phyloP scores from a whole-genome alignment of 2,888 invertebrate species.

The Coremacera marginata region DNA sequence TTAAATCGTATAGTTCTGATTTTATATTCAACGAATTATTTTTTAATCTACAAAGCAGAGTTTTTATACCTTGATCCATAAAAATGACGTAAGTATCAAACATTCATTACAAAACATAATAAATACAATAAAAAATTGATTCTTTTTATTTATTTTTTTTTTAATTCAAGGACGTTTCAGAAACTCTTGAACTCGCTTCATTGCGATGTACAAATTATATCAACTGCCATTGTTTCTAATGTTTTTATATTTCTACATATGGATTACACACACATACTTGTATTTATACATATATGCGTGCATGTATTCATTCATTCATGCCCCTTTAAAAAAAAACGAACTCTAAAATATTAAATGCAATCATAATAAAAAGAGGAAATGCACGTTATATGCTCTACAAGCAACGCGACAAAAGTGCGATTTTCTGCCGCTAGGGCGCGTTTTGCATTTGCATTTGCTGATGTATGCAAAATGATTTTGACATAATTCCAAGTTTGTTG shows the following conservation, averaged over 20 bases:
- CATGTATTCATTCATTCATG: background rate
- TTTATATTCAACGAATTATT: conserved; percentile 17
- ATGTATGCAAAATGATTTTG: conserved; percentile 9
- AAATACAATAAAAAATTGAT: conserved; percentile 23
- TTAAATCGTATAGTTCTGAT: conserved; percentile 4
- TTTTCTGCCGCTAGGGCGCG: background rate
- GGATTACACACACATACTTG: too few relatives aligned
- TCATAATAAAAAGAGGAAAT: conserved; percentile 13
- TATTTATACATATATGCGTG: too few relatives aligned
- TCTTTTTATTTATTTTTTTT: conserved; percentile 39
- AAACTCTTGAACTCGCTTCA: background rate
- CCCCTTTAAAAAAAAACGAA: background rate
- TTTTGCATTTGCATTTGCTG: conserved; percentile 2
- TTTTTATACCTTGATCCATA: conserved; percentile 29
- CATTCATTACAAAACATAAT: background rate
- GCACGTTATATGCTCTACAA: background rate
- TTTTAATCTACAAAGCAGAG: conserved; percentile 20
- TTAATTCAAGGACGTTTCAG: conserved; percentile 46
- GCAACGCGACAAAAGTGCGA: too few relatives aligned
- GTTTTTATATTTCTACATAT: background rate
- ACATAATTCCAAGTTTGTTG: background rate
- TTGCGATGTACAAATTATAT: background rate
- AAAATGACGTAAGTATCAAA: conserved; percentile 32
- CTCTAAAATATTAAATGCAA: background rate
- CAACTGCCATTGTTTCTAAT: background rate